Conservation (phyloP, 2,888 invertebrate genomes). For the Noctua fimbriata region DNA sequence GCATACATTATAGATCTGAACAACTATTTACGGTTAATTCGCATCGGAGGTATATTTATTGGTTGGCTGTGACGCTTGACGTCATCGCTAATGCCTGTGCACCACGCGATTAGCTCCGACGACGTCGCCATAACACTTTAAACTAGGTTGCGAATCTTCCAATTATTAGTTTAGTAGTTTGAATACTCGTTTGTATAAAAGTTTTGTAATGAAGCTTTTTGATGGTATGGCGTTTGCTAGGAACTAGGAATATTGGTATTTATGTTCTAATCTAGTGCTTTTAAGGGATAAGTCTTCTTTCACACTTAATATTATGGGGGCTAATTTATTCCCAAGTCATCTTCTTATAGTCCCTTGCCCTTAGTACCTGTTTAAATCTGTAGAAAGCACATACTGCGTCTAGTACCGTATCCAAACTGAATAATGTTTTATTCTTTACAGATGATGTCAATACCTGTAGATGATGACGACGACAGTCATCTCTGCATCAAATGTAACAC, state of each 20-base stretch:
- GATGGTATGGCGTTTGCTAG: slow-evolving; percentile 26
- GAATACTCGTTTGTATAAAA: slow-evolving; percentile 54
- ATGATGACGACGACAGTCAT: slow-evolving; percentile 95
- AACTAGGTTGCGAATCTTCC: slow-evolving; percentile 65
- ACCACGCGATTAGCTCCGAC: slow-evolving; percentile 83
- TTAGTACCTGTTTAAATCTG: not conserved
- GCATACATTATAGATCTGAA: slow-evolving; percentile 73
- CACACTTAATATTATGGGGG: not conserved
- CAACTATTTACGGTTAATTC: slow-evolving; percentile 81
- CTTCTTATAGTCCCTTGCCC: not conserved
- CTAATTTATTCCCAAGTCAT: not conserved
- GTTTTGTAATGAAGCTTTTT: slow-evolving; percentile 53
- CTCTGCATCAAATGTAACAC: slow-evolving; percentile 96
- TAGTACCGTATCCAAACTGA: not conserved
- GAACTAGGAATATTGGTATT: slow-evolving; percentile 9
- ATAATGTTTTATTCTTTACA: slow-evolving; percentile 65
- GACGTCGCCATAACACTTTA: slow-evolving; percentile 75
- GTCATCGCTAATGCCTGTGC: slow-evolving; percentile 81
- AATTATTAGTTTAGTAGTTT: slow-evolving; percentile 64
- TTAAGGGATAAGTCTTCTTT: not conserved
- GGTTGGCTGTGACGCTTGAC: slow-evolving; percentile 79
- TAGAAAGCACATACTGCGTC: not conserved
- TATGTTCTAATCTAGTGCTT: not conserved
- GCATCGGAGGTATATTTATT: slow-evolving; percentile 81
- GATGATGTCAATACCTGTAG: slow-evolving; percentile 90